Conservation (phyloP, 2,888 invertebrate genomes). For the Sepioteuthis lessoniana region DNA sequence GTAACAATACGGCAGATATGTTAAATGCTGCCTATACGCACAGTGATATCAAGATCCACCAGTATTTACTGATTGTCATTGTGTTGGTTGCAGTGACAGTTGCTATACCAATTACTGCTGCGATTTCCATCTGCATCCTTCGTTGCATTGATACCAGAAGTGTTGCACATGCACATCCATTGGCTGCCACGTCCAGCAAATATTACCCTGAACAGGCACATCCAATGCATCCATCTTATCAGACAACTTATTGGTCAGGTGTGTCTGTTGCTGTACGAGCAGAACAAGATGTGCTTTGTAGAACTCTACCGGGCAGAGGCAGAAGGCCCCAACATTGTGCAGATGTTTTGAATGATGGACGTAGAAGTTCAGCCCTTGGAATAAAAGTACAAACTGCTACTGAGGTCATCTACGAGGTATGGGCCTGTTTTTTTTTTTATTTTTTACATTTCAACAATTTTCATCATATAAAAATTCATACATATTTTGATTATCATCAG, state of each 20-base stretch:
- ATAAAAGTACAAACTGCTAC: background rate
- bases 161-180: slow-evolving; percentile 33
- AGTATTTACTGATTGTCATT: slow-evolving; percentile 33
- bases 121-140: slow-evolving; percentile 12
- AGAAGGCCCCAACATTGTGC: slow-evolving; percentile 9
- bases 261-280: background rate
- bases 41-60: background rate
- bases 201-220: background rate
- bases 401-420: background rate
- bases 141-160: slow-evolving; percentile 23
- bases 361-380: background rate
- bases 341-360: background rate
- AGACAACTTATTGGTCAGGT: background rate
- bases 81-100: slow-evolving; percentile 6
- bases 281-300: slow-evolving; percentile 33
- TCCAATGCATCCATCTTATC: background rate
- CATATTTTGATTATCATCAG: no score
- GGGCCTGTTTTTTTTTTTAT: background rate
- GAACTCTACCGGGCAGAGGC: slow-evolving; percentile 13
- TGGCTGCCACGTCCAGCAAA: background rate
- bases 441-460: no score
- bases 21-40: background rate
- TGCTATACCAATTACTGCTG: slow-evolving; percentile 33
- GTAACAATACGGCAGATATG: background rate
- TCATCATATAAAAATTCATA: no score